phyloP scores from a whole-genome alignment of 2,797 vertebrate species.

The Odontamblyopus rebecca region DNA sequence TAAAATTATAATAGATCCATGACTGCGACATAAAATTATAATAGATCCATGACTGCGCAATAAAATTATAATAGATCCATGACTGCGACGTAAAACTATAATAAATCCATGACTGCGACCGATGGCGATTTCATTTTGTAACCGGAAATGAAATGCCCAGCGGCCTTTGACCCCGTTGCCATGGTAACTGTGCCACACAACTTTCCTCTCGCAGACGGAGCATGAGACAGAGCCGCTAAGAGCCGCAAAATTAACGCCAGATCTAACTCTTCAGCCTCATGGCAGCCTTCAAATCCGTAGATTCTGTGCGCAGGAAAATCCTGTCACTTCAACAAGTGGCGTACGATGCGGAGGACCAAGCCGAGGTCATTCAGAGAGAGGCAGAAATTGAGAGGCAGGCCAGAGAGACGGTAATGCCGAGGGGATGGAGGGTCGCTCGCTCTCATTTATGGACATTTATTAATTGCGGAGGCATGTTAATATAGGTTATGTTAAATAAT shows the following conservation, averaged over 20 bases:
- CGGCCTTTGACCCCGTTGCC: slow-evolving; percentile 30
- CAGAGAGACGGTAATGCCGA: slow-evolving; percentile 70
- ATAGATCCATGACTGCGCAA: too few relatives aligned
- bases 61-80: too few relatives aligned
- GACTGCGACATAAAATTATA: too few relatives aligned
- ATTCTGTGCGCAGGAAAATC: slow-evolving; percentile 85
- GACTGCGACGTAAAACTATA: too few relatives aligned
- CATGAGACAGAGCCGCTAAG: not conserved
- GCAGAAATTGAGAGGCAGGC: slow-evolving; percentile 79
- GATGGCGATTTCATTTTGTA: slow-evolving; percentile 7
- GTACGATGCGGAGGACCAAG: slow-evolving; percentile 82
- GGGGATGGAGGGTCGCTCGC: too few relatives aligned
- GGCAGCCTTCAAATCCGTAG: slow-evolving; percentile 77
- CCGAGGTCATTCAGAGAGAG: slow-evolving; percentile 77
- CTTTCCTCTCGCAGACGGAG: not conserved
- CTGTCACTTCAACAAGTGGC: slow-evolving; percentile 82
- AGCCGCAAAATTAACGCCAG: not conserved
- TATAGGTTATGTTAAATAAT: not conserved
- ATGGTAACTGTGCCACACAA: slow-evolving; percentile 27
- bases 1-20: too few relatives aligned
- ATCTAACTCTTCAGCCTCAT: slow-evolving; percentile 42
- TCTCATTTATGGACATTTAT: too few relatives aligned
- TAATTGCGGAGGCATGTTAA: not conserved
- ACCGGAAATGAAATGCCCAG: slow-evolving; percentile 16
- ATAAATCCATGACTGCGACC: too few relatives aligned